Base-by-base conservation (phyloP, 1,140 invertebrate species). In the Wiebesia pumilae region DNA sequence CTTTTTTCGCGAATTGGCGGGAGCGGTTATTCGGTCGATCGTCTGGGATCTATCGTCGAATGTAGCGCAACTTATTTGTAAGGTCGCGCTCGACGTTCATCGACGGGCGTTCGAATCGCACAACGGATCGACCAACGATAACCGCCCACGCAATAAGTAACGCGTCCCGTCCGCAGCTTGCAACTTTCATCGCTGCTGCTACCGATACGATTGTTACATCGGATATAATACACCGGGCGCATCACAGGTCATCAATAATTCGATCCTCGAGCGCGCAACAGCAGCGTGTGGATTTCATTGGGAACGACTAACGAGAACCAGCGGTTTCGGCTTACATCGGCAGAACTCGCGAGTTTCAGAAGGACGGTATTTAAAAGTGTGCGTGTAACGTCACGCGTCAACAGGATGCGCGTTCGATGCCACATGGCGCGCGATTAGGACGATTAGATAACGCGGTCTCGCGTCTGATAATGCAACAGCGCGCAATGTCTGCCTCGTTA, bases 351-450 rank as follows among this genome's bases (percentile, higher is more conserved):
- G 35, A 38, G 47, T 54, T 58, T 35, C 21, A 33, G n/a, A 73
- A n/a, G 38, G 51, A 65, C 65, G 62, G 43, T 78, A 65, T 77
- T 84, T 77, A 84, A 84, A 84, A 84, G 73, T 62, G 47, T 84
- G 47, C 33, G 62, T 7, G 51, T 9, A 27, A 77, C 51, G 82
- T 83, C 71, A 83, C 71, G 82, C 43, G 82, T 83, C 69, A n/a
- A 84, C 71, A 38, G 82, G 43, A 83, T 62, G 71, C 30, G 19
- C 62, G 71, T 77, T 77, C 33, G 35, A 83, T 77, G 69, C 51
- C 82, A 75, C 51, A 77, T 62, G 73, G 51, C 33, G 38, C 21
- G 24, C 33, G 54, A 58, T 75, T 30, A 38, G 30, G 65, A n/a
- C 30, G 54, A 2, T 33, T 40, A 40, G 30, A 65, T 54, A n/a